Base-by-base conservation (phyloP, 92 coral and sea anemone species). In the Pocillopora grandis region DNA sequence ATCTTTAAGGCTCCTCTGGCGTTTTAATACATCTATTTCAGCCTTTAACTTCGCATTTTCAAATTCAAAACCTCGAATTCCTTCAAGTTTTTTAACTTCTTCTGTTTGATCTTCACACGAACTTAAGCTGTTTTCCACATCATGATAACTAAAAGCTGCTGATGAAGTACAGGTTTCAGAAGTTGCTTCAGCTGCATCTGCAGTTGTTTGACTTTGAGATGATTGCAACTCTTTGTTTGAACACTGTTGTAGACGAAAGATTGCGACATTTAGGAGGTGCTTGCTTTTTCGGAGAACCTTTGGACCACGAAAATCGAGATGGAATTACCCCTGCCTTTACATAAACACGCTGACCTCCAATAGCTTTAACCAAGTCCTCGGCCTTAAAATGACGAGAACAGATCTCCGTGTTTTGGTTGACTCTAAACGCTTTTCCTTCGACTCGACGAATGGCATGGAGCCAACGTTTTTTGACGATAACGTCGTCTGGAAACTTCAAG, bases 391-490 rank as follows among this genome's bases (percentile, higher is more conserved):
- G 48, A 27, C 68, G 48, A 76, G 69, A 76, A 19, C 75, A 70
- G 18, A 76, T 59, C 69, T 76, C 61, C 69, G 71, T 77, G 70
- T 77, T 77, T 77, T 62, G 70, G 70, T 77, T 77, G 58, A 59
- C 67, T 13, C 8, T 62, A 62, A 77, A 77, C 9, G 19, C 81
- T 10, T 77, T 77, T 13, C 68, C 68, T 61, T 77, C 59, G 33
- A 60, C 59, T 49, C 80, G 66, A 31, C 31, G 69, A 76, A 76
- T 60, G 15, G 80, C 69, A 60, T 76, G 55, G 12, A 76, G 69
- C 80, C 80, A 76, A 58, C 80, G 81, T 35, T 77, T 62, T 13
- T 77, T 77, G 81, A 77, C 69, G 35, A 15, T 62, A 56, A 77
- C 70, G 16, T 36, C 76, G 9, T 37, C 58, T 71, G 58, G 76